phyloP scores from a whole-genome alignment of 2,797 vertebrate species.

The Helarctos malayanus region DNA sequence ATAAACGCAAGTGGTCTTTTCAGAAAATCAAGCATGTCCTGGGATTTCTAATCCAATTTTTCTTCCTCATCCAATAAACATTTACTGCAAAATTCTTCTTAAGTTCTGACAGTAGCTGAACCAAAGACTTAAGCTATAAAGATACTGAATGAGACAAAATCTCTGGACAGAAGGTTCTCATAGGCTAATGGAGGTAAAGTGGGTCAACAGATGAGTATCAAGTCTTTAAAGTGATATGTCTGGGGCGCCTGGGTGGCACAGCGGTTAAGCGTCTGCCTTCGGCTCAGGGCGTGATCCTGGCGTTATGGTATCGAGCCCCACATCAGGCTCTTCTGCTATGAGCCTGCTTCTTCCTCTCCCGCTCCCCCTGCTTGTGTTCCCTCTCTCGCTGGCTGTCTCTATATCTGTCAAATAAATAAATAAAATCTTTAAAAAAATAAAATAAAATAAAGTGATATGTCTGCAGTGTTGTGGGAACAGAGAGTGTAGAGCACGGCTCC shows the following conservation, averaged over 20 bases:
- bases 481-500: background rate
- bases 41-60: background rate
- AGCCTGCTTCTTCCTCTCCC: no score
- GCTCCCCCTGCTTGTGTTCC: no score
- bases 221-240: background rate
- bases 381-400: no score
- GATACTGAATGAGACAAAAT: background rate
- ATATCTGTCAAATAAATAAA: no score
- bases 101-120: background rate
- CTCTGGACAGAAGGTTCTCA: background rate
- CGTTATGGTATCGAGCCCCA: no score
- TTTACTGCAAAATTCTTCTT: background rate
- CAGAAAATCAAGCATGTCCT: background rate
- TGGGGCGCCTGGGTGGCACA: no score
- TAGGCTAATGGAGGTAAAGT: background rate
- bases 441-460: background rate
- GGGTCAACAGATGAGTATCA: background rate
- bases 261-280: no score
- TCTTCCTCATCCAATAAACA: background rate
- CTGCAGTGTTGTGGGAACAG: background rate
- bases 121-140: background rate
- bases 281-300: no score
- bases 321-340: no score
- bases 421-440: no score
- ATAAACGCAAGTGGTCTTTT: background rate